phyloP scores from a whole-genome alignment of 2,888 invertebrate genomes.

The Macrosoma leucophasiata region DNA sequence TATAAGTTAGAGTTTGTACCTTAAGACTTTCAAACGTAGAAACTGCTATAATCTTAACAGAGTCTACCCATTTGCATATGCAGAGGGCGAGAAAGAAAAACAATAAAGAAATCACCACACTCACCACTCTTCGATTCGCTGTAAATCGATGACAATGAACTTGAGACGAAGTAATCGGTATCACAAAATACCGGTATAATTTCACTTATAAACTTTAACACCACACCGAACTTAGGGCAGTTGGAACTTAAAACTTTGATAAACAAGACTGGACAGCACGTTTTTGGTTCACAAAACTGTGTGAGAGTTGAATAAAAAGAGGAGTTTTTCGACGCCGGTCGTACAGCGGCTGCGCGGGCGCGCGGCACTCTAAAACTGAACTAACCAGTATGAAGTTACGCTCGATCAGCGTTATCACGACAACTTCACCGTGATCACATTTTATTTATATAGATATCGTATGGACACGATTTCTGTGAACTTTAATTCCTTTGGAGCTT shows the following conservation, averaged over 20 bases:
- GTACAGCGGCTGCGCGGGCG: slow-evolving; percentile 49
- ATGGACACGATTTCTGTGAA: too few species aligned
- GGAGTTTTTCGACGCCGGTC: slow-evolving; percentile 40
- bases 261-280: too few species aligned
- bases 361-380: slow-evolving; percentile 63
- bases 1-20: too few species aligned
- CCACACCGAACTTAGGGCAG: slow-evolving; percentile 39
- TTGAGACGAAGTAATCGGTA: slow-evolving; percentile 51
- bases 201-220: slow-evolving; percentile 43
- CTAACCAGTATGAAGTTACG: slow-evolving; percentile 64
- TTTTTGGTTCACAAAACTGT: too few species aligned
- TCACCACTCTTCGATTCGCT: slow-evolving; percentile 61
- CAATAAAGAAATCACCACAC: slow-evolving; percentile 43
- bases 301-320: slow-evolving; percentile 38
- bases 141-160: slow-evolving; percentile 57
- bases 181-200: slow-evolving; percentile 42
- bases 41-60: too few species aligned
- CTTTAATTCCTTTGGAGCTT: too few species aligned
- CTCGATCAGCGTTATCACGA: slow-evolving; percentile 33
- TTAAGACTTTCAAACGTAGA: too few species aligned
- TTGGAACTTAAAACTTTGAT: too few species aligned
- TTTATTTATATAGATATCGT: background rate
- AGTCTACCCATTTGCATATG: too few species aligned
- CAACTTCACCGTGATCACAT: slow-evolving; percentile 32
- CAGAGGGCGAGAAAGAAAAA: too few species aligned